Base-by-base conservation (phyloP, 2,113 vertebrate species). In the Buteo buteo region DNA sequence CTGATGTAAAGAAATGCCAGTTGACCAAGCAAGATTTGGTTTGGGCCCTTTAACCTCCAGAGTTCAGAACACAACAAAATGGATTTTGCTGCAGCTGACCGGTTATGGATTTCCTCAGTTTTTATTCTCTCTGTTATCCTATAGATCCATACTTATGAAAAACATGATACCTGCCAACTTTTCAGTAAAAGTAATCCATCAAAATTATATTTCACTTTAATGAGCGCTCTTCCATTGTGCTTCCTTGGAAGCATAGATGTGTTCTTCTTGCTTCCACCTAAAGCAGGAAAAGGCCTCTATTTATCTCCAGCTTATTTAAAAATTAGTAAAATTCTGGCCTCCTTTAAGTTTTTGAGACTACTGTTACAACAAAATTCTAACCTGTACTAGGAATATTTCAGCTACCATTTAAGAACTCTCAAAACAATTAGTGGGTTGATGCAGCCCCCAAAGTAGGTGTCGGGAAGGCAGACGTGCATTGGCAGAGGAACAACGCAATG, bases 391-490 rank as follows among this genome's bases (percentile, higher is more conserved):
- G 36, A 67, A 28, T 72, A 8, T 28, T 88, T 66, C 44, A 34
- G 3, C 2, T 71, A 6, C 25, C 18, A 9, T n/a, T 36, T 47
- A 26, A 31, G 72, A 76, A 1, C 21, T 65, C 57, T 59, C 11
- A 10, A 17, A 34, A 21, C 3, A 25, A 5, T 18, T 9, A 0
- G 0, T 11, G 58, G 29, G 24, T 11, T n/a, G 65, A 4, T 52
- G 55, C 64, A 66, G 21, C 17, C 47, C 42, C 28, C 22, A 6
- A 6, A 44, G 65, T 0, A 6, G 19, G 9, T 16, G 52, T 57
- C 2, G 3, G 62, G 24, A 67, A 52, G 38, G 21, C 50, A 47
- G 26, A 14, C 0, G 9, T 9, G 19, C 13, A 1, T 8, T 32
- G 38, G 24, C 20, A 64, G 32, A n/a, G 42, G 24, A 52, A 3